These are phyloP conservation scores for Diadegma fenestrale DNA, from an alignment of 2,888 invertebrate genomes.

Conservation along the genomic window DNA sequence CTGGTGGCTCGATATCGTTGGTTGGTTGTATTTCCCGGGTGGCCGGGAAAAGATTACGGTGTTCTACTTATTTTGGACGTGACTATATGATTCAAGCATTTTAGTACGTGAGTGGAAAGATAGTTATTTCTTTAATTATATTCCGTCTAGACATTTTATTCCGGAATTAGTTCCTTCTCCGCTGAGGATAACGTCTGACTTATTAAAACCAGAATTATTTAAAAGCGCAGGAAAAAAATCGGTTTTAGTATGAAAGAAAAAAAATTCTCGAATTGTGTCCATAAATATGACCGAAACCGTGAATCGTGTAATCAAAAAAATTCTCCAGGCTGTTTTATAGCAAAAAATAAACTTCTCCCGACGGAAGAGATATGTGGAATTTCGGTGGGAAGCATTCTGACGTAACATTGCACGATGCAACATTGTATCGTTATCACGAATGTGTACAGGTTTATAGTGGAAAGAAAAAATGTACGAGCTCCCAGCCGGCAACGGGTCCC, in stretches of 20 bases:
- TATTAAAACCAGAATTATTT: background rate
- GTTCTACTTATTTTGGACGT: background rate
- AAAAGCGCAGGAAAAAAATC: background rate
- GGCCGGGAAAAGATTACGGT: background rate
- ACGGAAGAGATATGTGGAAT: constrained; percentile 46
- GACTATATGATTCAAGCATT: background rate
- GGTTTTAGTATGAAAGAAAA: background rate
- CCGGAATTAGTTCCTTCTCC: background rate
- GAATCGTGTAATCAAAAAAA: background rate
- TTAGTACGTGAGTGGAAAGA: background rate
- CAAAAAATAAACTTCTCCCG: constrained; percentile 2
- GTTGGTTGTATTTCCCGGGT: background rate
- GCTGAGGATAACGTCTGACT: background rate
- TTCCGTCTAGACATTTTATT: background rate
- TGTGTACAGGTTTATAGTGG: constrained; percentile 1
- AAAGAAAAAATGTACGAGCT: constrained; percentile 15
- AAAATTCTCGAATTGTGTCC: background rate
- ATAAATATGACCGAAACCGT: background rate
- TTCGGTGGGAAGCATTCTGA: constrained; percentile 14
- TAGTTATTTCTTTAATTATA: background rate
- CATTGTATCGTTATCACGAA: constrained; percentile 36
- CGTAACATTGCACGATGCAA: constrained; percentile 7
- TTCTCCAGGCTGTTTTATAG: background rate
- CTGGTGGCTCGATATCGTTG: background rate
- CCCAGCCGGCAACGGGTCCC: constrained; percentile 27